Evolutionary conservation across 64 coral and sea anemone genomes (phyloP).

Genomic region (Stichodactyla mertensii): DNA sequence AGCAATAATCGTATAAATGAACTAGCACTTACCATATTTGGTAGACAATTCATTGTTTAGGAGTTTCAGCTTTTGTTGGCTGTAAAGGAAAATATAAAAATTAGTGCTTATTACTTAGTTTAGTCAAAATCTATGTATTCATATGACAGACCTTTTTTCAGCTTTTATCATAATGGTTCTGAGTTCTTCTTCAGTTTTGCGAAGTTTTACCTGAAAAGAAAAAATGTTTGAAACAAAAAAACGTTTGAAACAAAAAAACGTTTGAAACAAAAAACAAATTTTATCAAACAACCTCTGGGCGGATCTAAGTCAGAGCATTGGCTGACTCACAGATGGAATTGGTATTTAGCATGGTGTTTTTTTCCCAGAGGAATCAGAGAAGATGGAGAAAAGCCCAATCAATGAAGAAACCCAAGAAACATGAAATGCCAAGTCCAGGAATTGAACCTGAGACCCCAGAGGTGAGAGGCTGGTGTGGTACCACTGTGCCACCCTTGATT

Average conservation of each 20-base stretch:
- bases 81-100: slow-evolving; percentile 17
- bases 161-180: slow-evolving; percentile 65
- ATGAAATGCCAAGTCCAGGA: too few species aligned
- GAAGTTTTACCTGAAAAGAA: slow-evolving; percentile 59
- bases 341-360: too few species aligned
- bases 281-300: too few species aligned
- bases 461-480: too few species aligned
- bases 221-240: neutral
- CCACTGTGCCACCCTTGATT: too few species aligned
- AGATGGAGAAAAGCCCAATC: too few species aligned
- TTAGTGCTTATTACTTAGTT: neutral
- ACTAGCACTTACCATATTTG: slow-evolving; percentile 69
- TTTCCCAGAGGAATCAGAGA: too few species aligned
- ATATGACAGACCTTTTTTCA: slow-evolving; percentile 72
- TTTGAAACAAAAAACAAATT: neutral
- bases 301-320: too few species aligned
- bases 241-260: neutral
- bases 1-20: too few species aligned
- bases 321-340: too few species aligned
- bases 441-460: too few species aligned
- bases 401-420: too few species aligned
- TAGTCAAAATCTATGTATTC: neutral
- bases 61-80: slow-evolving; percentile 78
- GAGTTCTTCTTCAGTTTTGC: slow-evolving; percentile 73
- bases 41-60: slow-evolving; percentile 76